Evolutionary conservation across 2,113 vertebrate species (phyloP), one percentile per base, ranked within the genome.

Genomic region (Oryzias javanicus): DNA sequence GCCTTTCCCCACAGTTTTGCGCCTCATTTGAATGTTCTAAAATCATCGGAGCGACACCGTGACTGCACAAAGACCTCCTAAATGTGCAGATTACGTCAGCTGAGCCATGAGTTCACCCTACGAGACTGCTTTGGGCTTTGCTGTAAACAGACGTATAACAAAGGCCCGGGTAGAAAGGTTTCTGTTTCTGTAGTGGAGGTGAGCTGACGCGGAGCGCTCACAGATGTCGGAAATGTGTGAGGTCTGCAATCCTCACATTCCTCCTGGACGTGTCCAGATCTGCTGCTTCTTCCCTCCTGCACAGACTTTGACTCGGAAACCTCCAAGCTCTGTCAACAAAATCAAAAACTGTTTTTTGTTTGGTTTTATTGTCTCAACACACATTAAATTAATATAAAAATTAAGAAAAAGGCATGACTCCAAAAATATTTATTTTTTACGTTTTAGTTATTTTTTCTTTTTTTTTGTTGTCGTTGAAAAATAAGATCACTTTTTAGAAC

Each of bases 181-280:
- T 35, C 8, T 35, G 35, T 35, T 35, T 12, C 35, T 35, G 12
- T 35, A 35, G 35, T 10, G 35, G 8, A 12, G 35, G 12, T 12
- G 35, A 35, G 10, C 35, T 12, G 10, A 10, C 35, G 10, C 10
- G 35, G 35, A 35, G 1, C 35, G 8, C 35, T 35, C 35, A 10
- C 41, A 69, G 22, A 47, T 4, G n/a, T n/a, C 46, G 49, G 63
- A 64, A 44, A 41, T 78, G 60, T 79, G 82, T 13, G 15, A 59
- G 58, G 68, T 60, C 83, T 50, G 64, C 79, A 42, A 49, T 1
- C 14, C 49, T 44, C 58, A 3, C 82, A 87, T 89, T 86, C 79
- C 59, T 72, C 58, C 13, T 3, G 60, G 63, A 74, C 88, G 16
- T 84, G 88, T 85, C 66, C 57, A 52, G 84, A 83, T 83, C 16